Evolutionary conservation across 2,888 invertebrate species (phyloP).

Genomic region (Suillia variegata): DNA sequence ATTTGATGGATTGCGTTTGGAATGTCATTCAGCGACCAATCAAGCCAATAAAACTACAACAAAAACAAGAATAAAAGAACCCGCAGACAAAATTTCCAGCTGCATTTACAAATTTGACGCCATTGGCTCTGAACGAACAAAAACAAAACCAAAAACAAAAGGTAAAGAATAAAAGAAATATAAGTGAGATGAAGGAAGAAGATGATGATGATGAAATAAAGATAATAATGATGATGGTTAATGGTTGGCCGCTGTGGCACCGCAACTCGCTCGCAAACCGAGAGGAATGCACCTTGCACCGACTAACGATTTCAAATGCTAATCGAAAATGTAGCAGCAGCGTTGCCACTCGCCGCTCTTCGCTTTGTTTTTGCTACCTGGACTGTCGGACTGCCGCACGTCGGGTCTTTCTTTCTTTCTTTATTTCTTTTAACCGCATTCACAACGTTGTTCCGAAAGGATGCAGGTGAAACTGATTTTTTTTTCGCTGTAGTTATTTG

Average conservation of each 20-base stretch:
- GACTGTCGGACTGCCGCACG: not conserved
- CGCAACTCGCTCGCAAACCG: not conserved
- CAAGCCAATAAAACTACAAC: not conserved
- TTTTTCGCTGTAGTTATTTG: slow-evolving; percentile 14
- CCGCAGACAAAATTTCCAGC: slow-evolving; percentile 44
- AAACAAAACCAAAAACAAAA: slow-evolving; percentile 35
- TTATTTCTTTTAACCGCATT: slow-evolving; percentile 44
- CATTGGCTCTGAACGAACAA: slow-evolving; percentile 41
- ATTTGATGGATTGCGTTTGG: slow-evolving; percentile 43
- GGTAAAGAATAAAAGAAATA: slow-evolving; percentile 18
- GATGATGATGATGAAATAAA: too few relatives aligned
- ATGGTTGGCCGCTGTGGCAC: slow-evolving; percentile 29
- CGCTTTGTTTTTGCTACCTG: too few relatives aligned
- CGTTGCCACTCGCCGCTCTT: too few relatives aligned
- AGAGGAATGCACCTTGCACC: slow-evolving; percentile 55
- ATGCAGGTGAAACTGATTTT: slow-evolving; percentile 58
- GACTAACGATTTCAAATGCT: slow-evolving; percentile 57
- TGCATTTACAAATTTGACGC: slow-evolving; percentile 53
- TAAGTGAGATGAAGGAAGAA: slow-evolving; percentile 48
- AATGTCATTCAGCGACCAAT: slow-evolving; percentile 5
- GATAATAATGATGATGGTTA: slow-evolving; percentile 32
- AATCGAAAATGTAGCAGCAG: slow-evolving; percentile 42
- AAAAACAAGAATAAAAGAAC: slow-evolving; percentile 25
- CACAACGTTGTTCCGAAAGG: slow-evolving; percentile 41
- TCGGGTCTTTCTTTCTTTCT: not conserved